Evolutionary conservation across 2,888 invertebrate genomes (phyloP).

Genomic region (Epinotia demarniana): DNA sequence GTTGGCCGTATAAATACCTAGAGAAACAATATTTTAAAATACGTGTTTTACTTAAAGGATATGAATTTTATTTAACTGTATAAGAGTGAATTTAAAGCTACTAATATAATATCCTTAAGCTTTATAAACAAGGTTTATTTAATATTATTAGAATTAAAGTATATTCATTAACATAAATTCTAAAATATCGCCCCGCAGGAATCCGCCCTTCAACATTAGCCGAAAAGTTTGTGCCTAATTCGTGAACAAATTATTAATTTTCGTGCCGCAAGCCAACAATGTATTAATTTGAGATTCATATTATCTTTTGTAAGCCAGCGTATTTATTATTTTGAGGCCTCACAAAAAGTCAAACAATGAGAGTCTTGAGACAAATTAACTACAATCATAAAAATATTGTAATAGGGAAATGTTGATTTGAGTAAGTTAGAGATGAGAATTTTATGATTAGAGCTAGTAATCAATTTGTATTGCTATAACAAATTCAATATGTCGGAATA

Average conservation of each 20-base stretch:
- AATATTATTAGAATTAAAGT: too few species aligned
- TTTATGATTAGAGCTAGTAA: too few species aligned
- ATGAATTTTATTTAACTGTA: too few species aligned
- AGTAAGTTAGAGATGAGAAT: too few species aligned
- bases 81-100: too few species aligned
- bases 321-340: conserved; percentile 5
- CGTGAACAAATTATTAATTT: conserved; percentile 11
- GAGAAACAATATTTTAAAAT: background rate
- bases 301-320: conserved; percentile 12
- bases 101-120: too few species aligned
- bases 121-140: too few species aligned
- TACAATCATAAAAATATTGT: too few species aligned
- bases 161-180: conserved; percentile 8
- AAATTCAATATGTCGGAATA: too few species aligned
- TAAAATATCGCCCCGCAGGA: conserved; percentile 3
- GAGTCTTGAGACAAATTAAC: background rate
- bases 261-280: background rate
- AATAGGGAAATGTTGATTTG: too few species aligned
- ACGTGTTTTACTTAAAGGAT: background rate
- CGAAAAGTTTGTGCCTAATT: conserved; percentile 14
- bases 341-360: conserved; percentile 8
- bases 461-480: too few species aligned
- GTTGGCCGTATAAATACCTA: too few species aligned
- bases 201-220: background rate
- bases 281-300: conserved; percentile 16